Conservation (phyloP, 2,797 vertebrate genomes). For the Clarias platycephalus region DNA sequence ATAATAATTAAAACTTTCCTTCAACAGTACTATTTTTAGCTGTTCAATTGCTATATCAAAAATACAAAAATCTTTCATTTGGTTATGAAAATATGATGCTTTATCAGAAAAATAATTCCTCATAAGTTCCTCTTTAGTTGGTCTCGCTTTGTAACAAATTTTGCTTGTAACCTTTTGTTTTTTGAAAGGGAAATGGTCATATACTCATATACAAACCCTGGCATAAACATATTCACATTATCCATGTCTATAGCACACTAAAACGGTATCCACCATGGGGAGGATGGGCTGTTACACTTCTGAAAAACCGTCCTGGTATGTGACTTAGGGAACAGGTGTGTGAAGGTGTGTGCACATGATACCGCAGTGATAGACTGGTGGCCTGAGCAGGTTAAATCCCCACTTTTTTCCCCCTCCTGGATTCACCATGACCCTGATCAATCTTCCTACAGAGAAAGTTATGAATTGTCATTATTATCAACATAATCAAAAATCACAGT, state of each 20-base stretch:
- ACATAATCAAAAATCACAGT: not conserved
- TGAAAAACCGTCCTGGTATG: not conserved
- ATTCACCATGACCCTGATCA: too few relatives aligned
- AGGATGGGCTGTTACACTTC: not conserved
- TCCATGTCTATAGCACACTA: not conserved
- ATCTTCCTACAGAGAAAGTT: not conserved
- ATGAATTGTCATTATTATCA: not conserved
- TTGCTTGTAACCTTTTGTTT: not conserved
- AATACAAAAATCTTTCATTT: not conserved
- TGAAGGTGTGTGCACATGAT: not conserved
- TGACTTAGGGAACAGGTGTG: not conserved
- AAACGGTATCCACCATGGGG: not conserved
- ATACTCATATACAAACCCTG: not conserved
- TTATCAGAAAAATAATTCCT: not conserved
- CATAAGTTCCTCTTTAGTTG: not conserved
- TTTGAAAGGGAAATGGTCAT: not conserved
- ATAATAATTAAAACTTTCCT: not conserved
- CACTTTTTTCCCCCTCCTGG: not conserved
- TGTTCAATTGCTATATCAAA: not conserved
- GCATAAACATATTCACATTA: not conserved
- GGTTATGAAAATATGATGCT: not conserved
- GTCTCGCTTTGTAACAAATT: not conserved
- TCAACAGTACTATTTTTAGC: not conserved
- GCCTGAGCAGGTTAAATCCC: not conserved
- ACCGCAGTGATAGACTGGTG: not conserved